Conservation (phyloP, 35 echinoderm and acorn worm genomes). For the Acanthaster planci region DNA sequence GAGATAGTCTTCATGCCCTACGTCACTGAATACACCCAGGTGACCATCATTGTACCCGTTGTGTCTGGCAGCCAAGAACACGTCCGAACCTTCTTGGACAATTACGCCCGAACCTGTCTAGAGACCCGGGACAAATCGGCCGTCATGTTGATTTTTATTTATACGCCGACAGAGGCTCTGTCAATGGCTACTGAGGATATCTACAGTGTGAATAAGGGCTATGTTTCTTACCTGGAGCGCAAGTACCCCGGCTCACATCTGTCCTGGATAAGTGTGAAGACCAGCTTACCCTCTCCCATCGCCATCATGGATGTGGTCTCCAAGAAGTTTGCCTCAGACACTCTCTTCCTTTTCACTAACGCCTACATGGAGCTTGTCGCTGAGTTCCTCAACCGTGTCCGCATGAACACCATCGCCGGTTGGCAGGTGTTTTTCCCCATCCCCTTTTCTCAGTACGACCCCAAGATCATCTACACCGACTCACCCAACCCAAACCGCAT, state of each 20-base stretch:
- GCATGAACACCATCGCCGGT: constrained; percentile 88
- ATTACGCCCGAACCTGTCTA: constrained; percentile 77
- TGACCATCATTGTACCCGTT: constrained; percentile 80
- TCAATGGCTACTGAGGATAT: constrained; percentile 86
- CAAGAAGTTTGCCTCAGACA: constrained; percentile 73
- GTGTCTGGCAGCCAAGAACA: constrained; percentile 77
- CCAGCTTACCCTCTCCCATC: constrained; percentile 74
- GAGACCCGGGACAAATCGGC: constrained; percentile 88
- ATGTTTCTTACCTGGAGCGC: constrained; percentile 75
- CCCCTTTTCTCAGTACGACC: constrained; percentile 92
- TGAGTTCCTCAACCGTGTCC: constrained; percentile 82
- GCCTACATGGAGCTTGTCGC: constrained; percentile 71
- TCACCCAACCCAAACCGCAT: constrained; percentile 68
- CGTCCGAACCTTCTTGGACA: constrained; percentile 82
- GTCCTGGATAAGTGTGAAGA: constrained; percentile 92
- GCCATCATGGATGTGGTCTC: constrained; percentile 97
- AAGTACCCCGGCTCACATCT: constrained; percentile 75
- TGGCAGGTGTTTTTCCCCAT: constrained; percentile 99
- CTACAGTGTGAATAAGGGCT: constrained; percentile 72
- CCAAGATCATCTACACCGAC: constrained; percentile 83
- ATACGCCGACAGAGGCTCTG: constrained; percentile 76
- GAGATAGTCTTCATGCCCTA: constrained; percentile 97
- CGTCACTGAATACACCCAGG: constrained; percentile 88
- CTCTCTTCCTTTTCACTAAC: constrained; percentile 82
- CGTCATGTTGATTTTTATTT: constrained; percentile 93